Conservation (phyloP, 1,140 invertebrate genomes). For the Colletes gigas region DNA sequence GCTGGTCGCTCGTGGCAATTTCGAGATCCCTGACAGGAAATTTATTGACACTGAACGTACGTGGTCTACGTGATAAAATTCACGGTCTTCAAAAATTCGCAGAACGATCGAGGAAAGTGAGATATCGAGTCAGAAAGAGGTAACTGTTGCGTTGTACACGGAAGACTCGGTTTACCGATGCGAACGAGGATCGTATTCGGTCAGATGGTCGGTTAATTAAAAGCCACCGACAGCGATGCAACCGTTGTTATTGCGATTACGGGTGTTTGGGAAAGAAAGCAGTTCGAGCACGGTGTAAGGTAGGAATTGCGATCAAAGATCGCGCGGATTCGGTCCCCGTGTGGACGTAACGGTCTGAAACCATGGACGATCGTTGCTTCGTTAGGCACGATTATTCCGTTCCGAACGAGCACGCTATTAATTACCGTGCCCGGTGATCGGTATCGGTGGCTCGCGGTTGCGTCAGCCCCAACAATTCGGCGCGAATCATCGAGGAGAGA, state of each 20-base stretch:
- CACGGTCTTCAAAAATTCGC: no score
- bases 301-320: constrained; percentile 1
- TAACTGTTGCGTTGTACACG: constrained; percentile 8
- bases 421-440: constrained; percentile 37
- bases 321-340: no score
- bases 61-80: no score
- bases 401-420: constrained; percentile 37
- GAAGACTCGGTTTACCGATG: not conserved
- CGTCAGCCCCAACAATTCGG: constrained; percentile 28
- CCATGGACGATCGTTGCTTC: constrained; percentile 15
- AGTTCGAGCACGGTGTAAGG: not conserved
- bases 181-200: not conserved
- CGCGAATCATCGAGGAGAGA: not conserved
- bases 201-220: constrained; percentile 12
- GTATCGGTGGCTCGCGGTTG: constrained; percentile 10
- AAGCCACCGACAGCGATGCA: not conserved
- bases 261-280: not conserved
- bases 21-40: no score
- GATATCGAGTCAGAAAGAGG: constrained; percentile 5
- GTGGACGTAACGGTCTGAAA: constrained; percentile 2
- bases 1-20: no score
- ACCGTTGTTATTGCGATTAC: not conserved
- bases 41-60: no score
- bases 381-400: constrained; percentile 47
- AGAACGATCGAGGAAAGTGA: no score